Conservation (phyloP, 2,113 vertebrate species). For the Vulpes ferrilata region DNA sequence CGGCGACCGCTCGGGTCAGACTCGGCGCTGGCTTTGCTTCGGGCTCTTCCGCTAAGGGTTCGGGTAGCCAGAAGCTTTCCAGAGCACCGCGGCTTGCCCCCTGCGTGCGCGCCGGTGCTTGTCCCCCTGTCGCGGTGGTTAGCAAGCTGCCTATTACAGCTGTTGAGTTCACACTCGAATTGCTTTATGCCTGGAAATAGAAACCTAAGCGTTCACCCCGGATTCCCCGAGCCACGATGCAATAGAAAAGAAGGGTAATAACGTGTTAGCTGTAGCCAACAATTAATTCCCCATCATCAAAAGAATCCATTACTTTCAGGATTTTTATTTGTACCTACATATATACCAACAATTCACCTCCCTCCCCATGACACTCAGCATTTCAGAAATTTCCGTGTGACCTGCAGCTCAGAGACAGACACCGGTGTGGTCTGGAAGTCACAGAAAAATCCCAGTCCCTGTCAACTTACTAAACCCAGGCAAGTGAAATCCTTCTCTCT, state of each 20-base stretch:
- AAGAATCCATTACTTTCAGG: slow-evolving; percentile 67
- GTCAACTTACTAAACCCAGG: neutral
- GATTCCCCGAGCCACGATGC: neutral
- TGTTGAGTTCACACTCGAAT: slow-evolving; percentile 89
- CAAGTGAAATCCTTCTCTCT: neutral
- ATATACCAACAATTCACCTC: neutral
- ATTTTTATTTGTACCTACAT: neutral
- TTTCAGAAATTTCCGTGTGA: neutral
- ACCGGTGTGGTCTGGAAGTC: neutral
- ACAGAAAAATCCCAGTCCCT: neutral
- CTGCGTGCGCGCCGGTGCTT: slow-evolving; percentile 86
- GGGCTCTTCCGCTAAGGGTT: slow-evolving; percentile 87
- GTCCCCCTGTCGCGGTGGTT: slow-evolving; percentile 89
- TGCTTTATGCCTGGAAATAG: slow-evolving; percentile 86
- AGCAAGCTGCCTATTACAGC: slow-evolving; percentile 88
- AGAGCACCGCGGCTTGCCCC: slow-evolving; percentile 86
- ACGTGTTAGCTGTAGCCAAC: slow-evolving; percentile 44
- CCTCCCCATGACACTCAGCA: neutral
- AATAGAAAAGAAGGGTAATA: slow-evolving; percentile 58
- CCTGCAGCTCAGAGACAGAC: neutral
- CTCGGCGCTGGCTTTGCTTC: slow-evolving; percentile 82
- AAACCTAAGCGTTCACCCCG: slow-evolving; percentile 29
- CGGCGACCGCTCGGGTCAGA: rapidly evolving
- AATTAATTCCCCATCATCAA: slow-evolving; percentile 60
- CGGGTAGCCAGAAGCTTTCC: slow-evolving; percentile 89